Conservation (phyloP, 2,888 invertebrate species). For the Pseudolycoriella hygida region DNA sequence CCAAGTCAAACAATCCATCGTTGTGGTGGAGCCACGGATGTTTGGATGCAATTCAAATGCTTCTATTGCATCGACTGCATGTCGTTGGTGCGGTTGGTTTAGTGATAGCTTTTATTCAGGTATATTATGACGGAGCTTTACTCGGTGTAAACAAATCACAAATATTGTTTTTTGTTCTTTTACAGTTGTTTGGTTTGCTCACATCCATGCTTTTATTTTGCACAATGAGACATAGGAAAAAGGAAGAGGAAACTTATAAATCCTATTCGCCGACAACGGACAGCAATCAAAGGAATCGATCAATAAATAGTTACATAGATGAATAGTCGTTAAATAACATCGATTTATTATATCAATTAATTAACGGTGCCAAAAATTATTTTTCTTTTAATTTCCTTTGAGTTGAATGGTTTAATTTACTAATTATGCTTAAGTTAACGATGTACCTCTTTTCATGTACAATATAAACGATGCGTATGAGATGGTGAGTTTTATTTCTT, state of each 20-base stretch:
- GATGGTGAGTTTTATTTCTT: too few relatives aligned
- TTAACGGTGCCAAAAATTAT: too few relatives aligned
- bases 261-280: constrained; percentile 34
- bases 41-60: constrained; percentile 52
- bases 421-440: too few relatives aligned
- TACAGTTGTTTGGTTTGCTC: constrained; percentile 53
- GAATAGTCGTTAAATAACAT: constrained; percentile 1
- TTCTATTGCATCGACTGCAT: constrained; percentile 59
- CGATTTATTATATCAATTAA: background rate
- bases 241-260: constrained; percentile 48
- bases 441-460: too few relatives aligned
- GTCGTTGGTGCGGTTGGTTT: constrained; percentile 63
- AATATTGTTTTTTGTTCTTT: constrained; percentile 14
- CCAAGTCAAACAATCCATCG: constrained; percentile 31
- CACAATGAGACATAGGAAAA: constrained; percentile 44
- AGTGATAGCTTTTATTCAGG: constrained; percentile 58
- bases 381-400: too few relatives aligned
- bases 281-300: constrained; percentile 5
- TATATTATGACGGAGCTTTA: too few relatives aligned
- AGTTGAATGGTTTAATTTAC: too few relatives aligned
- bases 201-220: constrained; percentile 61
- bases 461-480: too few relatives aligned
- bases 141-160: too few relatives aligned
- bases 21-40: constrained; percentile 56
- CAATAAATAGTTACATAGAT: constrained; percentile 5